Evolutionary conservation across 2,797 vertebrate species (phyloP).

Genomic region (Phoeniculus purpureus): DNA sequence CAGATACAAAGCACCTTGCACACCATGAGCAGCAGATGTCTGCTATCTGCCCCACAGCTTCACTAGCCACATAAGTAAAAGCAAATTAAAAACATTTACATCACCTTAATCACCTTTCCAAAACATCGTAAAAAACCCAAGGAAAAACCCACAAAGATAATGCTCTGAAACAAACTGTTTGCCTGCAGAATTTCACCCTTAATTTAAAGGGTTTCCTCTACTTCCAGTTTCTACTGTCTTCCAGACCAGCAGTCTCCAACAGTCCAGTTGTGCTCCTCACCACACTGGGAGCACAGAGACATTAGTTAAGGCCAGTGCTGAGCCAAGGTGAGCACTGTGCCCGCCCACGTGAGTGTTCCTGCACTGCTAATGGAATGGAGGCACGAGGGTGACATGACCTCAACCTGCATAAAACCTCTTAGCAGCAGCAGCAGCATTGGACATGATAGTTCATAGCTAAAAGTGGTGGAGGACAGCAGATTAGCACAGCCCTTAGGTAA

Average conservation of each 20-base stretch:
- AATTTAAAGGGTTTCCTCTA: background rate
- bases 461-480: fast-evolving
- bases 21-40: background rate
- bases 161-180: background rate
- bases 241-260: background rate
- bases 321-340: background rate
- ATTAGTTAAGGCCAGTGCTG: background rate
- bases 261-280: fast-evolving
- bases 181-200: background rate
- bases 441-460: background rate
- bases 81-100: background rate
- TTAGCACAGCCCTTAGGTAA: background rate
- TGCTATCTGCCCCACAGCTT: background rate
- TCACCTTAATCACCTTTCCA: background rate
- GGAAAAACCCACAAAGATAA: background rate
- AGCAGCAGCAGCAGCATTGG: background rate
- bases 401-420: background rate
- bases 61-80: background rate
- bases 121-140: background rate
- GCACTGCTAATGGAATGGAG: background rate
- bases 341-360: background rate
- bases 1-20: background rate
- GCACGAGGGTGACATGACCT: fast-evolving
- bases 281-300: background rate
- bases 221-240: background rate